Base-by-base conservation (phyloP, 1,140 invertebrate genomes). In the Phocides pigmalion region DNA sequence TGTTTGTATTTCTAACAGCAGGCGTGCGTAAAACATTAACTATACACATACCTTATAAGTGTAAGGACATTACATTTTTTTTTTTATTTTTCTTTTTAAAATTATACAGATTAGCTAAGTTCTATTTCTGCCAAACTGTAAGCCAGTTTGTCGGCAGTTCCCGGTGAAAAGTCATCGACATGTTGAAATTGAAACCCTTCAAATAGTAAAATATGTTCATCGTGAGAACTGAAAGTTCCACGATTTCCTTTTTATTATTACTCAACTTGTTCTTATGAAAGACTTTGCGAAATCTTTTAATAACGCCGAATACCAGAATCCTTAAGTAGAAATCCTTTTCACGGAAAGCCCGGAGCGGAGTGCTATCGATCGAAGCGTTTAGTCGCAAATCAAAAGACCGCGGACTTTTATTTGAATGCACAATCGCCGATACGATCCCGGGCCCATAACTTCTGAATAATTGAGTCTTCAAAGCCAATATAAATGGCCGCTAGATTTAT, bases 381-480 rank as follows among this genome's bases (percentile, higher is more conserved):
- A 59, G 56, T 59, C 56, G 25, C 42, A 59, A 59, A 47, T 59
- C 56, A 47, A 59, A 56, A 37, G 42, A 46, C 56, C 56, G 42
- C 56, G 42, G 42, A 59, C 56, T 59, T 59, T 59, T 59, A 59
- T 59, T 59, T 59, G 54, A 59, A 59, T 59, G 54, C 54, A 59
- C 54, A 59, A 59, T 59, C 54, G 54, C 15, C 54, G 54, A 59
- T 59, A 59, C 53, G 53, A 56, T 42, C 51, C 53, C 54, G 14
- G 41, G 39, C 41, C 54, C 54, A 58, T 58, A 58, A 58, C 54
- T 32, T 58, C 41, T 58, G 54, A 58, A 58, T 58, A 58, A 58
- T 58, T 58, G 54, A 58, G 54, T 46, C 54, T 59, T 59, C 54
- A 59, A 59, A 59, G 54, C 41, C 54, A 59, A 59, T 59, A 59